Conservation (phyloP, 2,113 vertebrate species). For the Pterocles burchelli region DNA sequence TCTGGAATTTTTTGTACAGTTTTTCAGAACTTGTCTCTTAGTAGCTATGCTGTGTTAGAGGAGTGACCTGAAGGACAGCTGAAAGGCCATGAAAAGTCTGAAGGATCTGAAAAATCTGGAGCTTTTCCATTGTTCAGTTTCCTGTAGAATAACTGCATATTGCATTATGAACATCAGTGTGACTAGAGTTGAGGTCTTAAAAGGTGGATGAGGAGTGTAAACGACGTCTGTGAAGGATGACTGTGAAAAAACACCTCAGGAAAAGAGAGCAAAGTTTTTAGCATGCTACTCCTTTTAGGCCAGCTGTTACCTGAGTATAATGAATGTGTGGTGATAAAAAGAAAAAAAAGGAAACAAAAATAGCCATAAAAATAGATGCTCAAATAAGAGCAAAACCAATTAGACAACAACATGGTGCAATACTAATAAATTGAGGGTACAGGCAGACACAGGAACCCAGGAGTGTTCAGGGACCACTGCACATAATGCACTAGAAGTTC, state of each 20-base stretch:
- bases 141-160: background rate
- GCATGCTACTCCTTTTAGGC: background rate
- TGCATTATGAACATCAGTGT: background rate
- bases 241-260: background rate
- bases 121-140: background rate
- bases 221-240: background rate
- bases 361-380: background rate
- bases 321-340: background rate
- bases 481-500: background rate
- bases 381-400: background rate
- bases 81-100: background rate
- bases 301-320: background rate
- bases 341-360: background rate
- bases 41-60: background rate
- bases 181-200: background rate
- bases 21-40: background rate
- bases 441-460: background rate
- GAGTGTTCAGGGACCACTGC: background rate
- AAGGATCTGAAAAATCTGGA: background rate
- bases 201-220: background rate
- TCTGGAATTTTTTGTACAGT: background rate
- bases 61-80: background rate
- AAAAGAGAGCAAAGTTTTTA: background rate
- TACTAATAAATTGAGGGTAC: background rate
- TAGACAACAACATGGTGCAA: background rate